A percentile compares a stretch with the other conserved stretches of the same genome.
phyloP scores from a whole-genome alignment of 2,888 invertebrate species.

The Merodon equestris region DNA sequence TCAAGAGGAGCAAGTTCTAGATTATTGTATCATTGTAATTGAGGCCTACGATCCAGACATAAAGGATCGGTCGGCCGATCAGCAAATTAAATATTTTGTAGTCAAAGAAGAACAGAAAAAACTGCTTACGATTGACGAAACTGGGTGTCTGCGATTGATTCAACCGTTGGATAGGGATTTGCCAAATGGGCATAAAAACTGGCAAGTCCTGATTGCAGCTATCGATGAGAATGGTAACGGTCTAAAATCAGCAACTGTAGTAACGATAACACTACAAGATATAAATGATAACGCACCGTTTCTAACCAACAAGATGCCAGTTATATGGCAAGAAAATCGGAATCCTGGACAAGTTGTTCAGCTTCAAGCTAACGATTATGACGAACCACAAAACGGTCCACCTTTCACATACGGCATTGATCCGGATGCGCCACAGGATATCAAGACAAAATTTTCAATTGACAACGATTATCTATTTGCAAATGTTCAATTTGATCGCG shows the following conservation, averaged over 20 bases:
- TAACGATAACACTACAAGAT: conserved; percentile 86
- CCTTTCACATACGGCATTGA: conserved; percentile 86
- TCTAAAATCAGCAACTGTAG: conserved; percentile 83
- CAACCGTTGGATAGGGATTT: conserved; percentile 92
- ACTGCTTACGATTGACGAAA: conserved; percentile 85
- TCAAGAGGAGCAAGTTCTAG: conserved; percentile 85
- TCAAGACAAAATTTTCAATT: conserved; percentile 86
- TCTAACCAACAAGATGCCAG: conserved; percentile 88
- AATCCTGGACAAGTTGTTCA: conserved; percentile 84
- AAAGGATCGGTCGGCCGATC: conserved; percentile 85
- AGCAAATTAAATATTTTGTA: conserved; percentile 88
- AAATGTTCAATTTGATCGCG: conserved; percentile 89
- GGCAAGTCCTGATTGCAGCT: conserved; percentile 88
- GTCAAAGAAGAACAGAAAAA: conserved; percentile 86
- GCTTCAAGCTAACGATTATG: conserved; percentile 88
- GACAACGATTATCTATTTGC: conserved; percentile 85
- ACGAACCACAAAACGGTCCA: conserved; percentile 90
- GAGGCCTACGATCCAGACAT: conserved; percentile 92
- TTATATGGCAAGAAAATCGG: conserved; percentile 91
- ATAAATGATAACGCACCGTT: conserved; percentile 97
- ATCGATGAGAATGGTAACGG: conserved; percentile 87
- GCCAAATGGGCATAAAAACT: conserved; percentile 89
- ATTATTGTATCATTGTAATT: conserved; percentile 85
- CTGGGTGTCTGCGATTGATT: conserved; percentile 84
- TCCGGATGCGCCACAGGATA: conserved; percentile 83